Evolutionary conservation across 2,113 vertebrate species (phyloP), one percentile per base, ranked within the genome.

Genomic region (Pachycephala philippinensis): DNA sequence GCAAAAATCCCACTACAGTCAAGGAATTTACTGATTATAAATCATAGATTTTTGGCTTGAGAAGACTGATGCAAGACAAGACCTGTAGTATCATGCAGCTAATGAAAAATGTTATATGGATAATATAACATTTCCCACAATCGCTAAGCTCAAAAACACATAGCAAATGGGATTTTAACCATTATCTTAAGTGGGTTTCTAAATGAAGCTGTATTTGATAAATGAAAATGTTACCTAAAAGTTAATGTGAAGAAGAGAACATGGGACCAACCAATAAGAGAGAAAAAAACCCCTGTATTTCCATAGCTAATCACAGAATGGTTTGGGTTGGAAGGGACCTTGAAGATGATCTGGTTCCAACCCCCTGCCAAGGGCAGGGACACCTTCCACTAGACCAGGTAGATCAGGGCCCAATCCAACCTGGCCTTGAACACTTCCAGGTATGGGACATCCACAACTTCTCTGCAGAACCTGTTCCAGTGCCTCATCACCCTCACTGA

Each of bases 1-100:
- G 47, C 16, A 92, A 95, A 92, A 90, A 2, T 78, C n/a, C 10
- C 31, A 56, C 11, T 53, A 26, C 2, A 94, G 40, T 65, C 8
- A 80, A 88, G 31, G 83, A 79, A 11, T 86, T 61, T 57, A 76
- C 19, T 56, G 39, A 85, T 69, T 40, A 79, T 42, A 83, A 88
- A 45, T 68, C 49, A 72, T 1, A 61, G 40, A 91, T 66, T 75
- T 75, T 87, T 89, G 47, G 53, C 53, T 79, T 8, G 21, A 8
- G 40, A 33, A 37, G 31, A 71, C 1, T 75, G 39, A 69, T 47
- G 33, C 21, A 93, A 84, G 35, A 37, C 30, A 60, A 77, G 31
- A 50, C 22, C 13, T 81, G 37, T 35, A 59, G 15, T 17, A 64
- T 18, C 15, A 5, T 31, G 9, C 13, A 69, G 45, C 59, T 79